Conservation (phyloP, 2,797 vertebrate genomes). For the Onychomys leucogaster region DNA sequence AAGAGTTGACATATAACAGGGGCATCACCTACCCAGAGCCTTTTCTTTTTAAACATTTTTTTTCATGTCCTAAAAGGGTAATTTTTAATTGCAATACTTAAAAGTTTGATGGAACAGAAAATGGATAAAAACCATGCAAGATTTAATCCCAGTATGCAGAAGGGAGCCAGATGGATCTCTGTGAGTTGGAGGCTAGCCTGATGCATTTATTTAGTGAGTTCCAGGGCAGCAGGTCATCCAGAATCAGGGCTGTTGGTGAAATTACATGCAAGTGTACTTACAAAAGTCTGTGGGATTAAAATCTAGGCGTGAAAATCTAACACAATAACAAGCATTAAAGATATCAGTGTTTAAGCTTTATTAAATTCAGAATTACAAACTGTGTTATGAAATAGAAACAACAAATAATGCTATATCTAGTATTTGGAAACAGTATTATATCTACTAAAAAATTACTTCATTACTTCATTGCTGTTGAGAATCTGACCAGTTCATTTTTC, state of each 20-base stretch:
- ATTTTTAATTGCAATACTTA: background rate
- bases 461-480: background rate
- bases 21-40: background rate
- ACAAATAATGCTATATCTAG: background rate
- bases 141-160: background rate
- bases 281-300: background rate
- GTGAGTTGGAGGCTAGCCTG: background rate
- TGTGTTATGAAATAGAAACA: background rate
- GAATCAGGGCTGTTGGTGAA: background rate
- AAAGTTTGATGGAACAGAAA: background rate
- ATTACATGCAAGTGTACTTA: background rate
- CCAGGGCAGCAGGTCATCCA: too few species aligned
- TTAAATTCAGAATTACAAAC: background rate
- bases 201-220: background rate
- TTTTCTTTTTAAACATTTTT: background rate
- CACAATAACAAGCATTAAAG: background rate
- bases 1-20: background rate
- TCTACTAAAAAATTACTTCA: background rate
- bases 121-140: background rate
- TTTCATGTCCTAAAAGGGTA: background rate
- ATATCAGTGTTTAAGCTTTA: background rate
- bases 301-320: background rate
- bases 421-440: background rate
- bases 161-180: background rate
- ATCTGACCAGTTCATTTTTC: conserved; percentile 20